Conservation (phyloP, 1,140 invertebrate species). For the Galleria mellonella region DNA sequence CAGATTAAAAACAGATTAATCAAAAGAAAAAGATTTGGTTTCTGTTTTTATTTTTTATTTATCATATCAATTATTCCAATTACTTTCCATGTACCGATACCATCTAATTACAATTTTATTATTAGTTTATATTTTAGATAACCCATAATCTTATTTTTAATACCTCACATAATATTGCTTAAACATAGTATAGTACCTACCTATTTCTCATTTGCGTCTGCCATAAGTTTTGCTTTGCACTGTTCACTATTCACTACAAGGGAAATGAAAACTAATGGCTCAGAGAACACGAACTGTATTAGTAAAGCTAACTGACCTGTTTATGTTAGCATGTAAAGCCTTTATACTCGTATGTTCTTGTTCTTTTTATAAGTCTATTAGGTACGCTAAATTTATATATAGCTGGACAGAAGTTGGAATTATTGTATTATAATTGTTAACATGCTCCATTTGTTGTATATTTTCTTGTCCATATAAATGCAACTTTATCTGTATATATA, state of each 20-base stretch:
- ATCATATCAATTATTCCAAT: too few relatives aligned
- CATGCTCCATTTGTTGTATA: too few relatives aligned
- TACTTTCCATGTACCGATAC: too few relatives aligned
- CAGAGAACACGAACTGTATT: slow-evolving; percentile 38
- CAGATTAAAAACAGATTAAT: too few relatives aligned
- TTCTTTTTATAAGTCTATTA: slow-evolving; percentile 8
- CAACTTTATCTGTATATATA: too few relatives aligned
- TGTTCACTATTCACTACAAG: slow-evolving; percentile 25
- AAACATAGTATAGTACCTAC: background rate
- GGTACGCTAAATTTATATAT: slow-evolving; percentile 1
- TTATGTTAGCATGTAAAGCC: slow-evolving; percentile 36
- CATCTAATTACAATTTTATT: too few relatives aligned
- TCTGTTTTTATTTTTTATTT: too few relatives aligned
- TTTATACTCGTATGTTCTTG: slow-evolving; percentile 19
- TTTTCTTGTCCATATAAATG: too few relatives aligned
- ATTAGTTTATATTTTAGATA: too few relatives aligned
- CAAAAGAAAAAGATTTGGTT: too few relatives aligned
- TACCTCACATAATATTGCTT: too few relatives aligned
- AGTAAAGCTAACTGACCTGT: slow-evolving; percentile 35
- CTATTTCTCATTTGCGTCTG: slow-evolving; percentile 48
- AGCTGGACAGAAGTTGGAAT: background rate
- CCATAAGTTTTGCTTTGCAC: slow-evolving; percentile 50
- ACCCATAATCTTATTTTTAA: too few relatives aligned
- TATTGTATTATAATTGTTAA: background rate
- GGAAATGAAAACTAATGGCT: slow-evolving; percentile 50